These are phyloP conservation scores for Tetrax tetrax DNA, from an alignment of 2,113 vertebrate species.

Conservation along the genomic window DNA sequence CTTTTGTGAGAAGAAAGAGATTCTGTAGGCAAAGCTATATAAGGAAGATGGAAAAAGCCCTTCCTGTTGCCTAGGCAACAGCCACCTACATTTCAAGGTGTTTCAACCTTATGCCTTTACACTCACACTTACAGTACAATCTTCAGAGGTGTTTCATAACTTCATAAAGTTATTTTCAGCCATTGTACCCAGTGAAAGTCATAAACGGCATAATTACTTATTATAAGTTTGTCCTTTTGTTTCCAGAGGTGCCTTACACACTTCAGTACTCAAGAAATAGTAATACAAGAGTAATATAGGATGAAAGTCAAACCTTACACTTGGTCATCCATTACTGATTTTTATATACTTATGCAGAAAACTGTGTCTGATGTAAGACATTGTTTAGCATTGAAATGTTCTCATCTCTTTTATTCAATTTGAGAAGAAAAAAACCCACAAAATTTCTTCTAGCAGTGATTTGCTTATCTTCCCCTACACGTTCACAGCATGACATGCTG, in stretches of 20 bases:
- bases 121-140: not conserved
- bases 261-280: not conserved
- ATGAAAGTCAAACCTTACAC: not conserved
- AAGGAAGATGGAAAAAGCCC: not conserved
- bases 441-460: not conserved
- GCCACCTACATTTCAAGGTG: not conserved
- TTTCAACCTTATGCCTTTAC: conserved; percentile 1
- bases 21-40: not conserved
- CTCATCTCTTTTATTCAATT: not conserved
- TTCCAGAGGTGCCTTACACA: not conserved
- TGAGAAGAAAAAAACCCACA: not conserved
- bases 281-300: not conserved
- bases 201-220: not conserved
- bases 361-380: not conserved
- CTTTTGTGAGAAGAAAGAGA: not conserved
- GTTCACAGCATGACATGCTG: not conserved
- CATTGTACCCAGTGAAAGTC: not conserved
- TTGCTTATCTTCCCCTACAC: not conserved
- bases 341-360: not conserved
- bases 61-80: conserved; percentile 28
- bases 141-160: not conserved
- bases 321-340: not conserved
- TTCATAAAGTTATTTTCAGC: conserved; percentile 29
- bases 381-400: not conserved
- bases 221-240: not conserved